Base-by-base conservation (phyloP, 2,888 invertebrate species). In the Odontomyia ornata region DNA sequence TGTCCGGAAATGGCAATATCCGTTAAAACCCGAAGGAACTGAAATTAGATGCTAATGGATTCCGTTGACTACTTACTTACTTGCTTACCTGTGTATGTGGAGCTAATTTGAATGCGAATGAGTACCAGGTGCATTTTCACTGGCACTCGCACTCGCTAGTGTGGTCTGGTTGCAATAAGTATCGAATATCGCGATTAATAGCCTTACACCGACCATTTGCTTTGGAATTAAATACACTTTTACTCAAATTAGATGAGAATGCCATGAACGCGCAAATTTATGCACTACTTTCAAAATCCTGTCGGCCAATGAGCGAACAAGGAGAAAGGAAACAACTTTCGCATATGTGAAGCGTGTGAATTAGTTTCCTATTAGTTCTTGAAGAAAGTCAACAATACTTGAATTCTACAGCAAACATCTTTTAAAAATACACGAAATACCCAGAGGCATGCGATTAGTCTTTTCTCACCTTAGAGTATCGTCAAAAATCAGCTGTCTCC, bases 241-340 rank as follows among this genome's bases (percentile, higher is more conserved):
- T 60, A 60, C 60, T 23, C 23, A 18, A 60, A 60, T 25, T 25
- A 21, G 60, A 21, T 7, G 60, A 60, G 60, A 60, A 60, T 60
- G 4, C 5, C 21, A 60, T 60, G 23, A 60, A 60, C 25, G 60
- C 60, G 60, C 21, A 60, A 60, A 60, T 60, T 21, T 23, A 60
- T 60, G 60, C 60, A 60, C 60, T 60, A 60, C 60, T 60, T 60
- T 60, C 60, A 60, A 60, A 52, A 25, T 60, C 60, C 60, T 60
- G 15, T n/a, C 60, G 25, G 2, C 7, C 60, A 25, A 60, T 60
- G 60, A 18, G 23, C 25, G 25, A 23, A 11, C 15, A 25, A 52
- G 25, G 60, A 60, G 60, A 60, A 60, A 60, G 60, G 60, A 60
- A 60, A 60, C 60, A 25, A 11, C 23, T 36, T 60, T 60, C 25